These are phyloP conservation scores for Nasonia longicornis DNA, from an alignment of 1,140 invertebrate genomes.

Conservation along the genomic window DNA sequence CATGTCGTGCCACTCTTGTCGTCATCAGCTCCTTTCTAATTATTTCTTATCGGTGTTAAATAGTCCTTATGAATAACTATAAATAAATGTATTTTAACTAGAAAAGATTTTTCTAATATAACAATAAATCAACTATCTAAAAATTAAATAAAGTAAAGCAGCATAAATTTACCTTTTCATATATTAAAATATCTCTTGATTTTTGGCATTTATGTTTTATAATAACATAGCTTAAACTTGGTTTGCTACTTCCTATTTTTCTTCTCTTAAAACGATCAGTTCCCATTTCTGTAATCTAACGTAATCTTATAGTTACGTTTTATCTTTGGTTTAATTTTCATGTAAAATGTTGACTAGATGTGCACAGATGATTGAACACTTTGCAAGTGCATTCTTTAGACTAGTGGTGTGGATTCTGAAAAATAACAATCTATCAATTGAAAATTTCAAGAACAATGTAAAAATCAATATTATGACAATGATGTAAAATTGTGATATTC, in stretches of 20 bases:
- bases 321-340: constrained; percentile 5
- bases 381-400: neutral
- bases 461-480: neutral
- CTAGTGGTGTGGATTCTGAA: neutral
- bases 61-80: constrained; percentile 7
- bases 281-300: constrained; percentile 29
- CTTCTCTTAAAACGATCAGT: constrained; percentile 20
- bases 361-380: neutral
- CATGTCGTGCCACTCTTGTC: constrained; percentile 42
- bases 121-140: constrained; percentile 8
- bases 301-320: neutral
- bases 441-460: neutral
- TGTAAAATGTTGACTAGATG: neutral
- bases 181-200: constrained; percentile 17
- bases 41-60: constrained; percentile 19
- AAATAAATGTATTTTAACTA: neutral
- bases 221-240: constrained; percentile 3
- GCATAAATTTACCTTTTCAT: constrained; percentile 15
- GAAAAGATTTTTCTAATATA: neutral
- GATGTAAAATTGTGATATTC: neutral
- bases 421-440: neutral
- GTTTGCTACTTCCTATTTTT: constrained; percentile 14
- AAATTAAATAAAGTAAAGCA: neutral
- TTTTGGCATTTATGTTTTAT: constrained; percentile 35
- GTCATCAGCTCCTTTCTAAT: constrained; percentile 41